Evolutionary conservation across 2,797 vertebrate species (phyloP), one percentile per base, ranked within the genome.

Genomic region (Amblyopsis hoosieri): DNA sequence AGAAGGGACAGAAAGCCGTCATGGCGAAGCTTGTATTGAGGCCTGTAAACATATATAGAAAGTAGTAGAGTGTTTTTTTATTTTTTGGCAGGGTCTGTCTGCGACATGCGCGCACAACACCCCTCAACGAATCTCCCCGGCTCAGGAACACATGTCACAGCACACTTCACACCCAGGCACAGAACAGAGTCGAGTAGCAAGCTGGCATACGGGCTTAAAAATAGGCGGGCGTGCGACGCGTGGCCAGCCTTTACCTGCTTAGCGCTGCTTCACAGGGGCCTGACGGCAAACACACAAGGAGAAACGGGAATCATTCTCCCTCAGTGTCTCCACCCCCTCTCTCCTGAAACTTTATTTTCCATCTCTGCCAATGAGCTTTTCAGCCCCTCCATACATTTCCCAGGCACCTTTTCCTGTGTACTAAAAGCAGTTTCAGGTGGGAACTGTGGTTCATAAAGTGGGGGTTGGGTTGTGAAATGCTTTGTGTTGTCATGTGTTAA

Each of bases 141-240:
- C 81, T 68, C 63, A 74, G 64, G 49, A 81, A 83, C 85, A 86
- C 76, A 83, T 83, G 81, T 80, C 79, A 74, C 62, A 62, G 76
- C 78, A 77, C 83, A 81, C 81, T 85, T 84, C 84, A 80, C 83
- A 85, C 76, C 70, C 49, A 19, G 45, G 60, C 10, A 13, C 74
- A 62, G 72, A 79, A 73, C 75, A 74, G 62, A 64, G 52, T 60
- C 12, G 58, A 72, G 69, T 73, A 81, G 74, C 75, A 78, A 76
- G 76, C 67, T 69, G 74, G 66, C 69, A 71, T 46, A 61, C 49
- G 11, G 69, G 71, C 79, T 80, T 76, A 79, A 85, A 84, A 47
- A 84, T 78, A 85, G 80, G 80, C 4, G 3, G 62, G 62, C 71
- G 72, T 75, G 74, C 65, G 74, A 60, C 62, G 62, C 60, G 67